phyloP scores from a whole-genome alignment of 2,888 invertebrate genomes.

The Erpobdella octoculata region DNA sequence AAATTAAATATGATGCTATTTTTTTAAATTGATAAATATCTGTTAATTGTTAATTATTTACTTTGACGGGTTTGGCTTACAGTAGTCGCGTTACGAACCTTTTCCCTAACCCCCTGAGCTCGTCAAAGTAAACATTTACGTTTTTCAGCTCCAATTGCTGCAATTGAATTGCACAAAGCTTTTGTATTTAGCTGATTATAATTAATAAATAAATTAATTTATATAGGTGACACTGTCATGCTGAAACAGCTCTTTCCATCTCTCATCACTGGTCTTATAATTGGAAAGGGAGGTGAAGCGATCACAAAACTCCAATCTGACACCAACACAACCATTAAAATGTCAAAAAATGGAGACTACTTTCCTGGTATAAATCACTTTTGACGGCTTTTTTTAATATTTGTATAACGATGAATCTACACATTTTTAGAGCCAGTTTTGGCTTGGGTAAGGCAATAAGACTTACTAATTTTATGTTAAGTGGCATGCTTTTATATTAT shows the following conservation, averaged over 20 bases:
- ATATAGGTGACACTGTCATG: constrained; percentile 57
- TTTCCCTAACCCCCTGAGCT: not conserved
- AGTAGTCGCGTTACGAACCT: too few species aligned
- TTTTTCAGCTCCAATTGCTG: not conserved
- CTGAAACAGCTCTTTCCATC: constrained; percentile 91
- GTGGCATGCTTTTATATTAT: too few species aligned
- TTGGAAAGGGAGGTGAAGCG: constrained; percentile 97
- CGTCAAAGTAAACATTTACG: too few species aligned
- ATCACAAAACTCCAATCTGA: constrained; percentile 96
- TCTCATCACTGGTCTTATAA: constrained; percentile 89
- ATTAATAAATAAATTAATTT: not conserved
- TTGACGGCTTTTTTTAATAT: too few species aligned
- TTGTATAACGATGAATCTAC: too few species aligned
- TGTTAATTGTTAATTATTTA: too few species aligned
- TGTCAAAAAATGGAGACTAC: constrained; percentile 97
- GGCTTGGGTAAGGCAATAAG: too few species aligned
- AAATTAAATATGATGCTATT: too few species aligned
- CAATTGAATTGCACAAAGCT: not conserved
- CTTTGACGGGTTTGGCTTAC: too few species aligned
- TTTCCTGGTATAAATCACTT: constrained; percentile 73
- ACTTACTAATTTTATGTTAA: too few species aligned
- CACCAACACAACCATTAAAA: constrained; percentile 91
- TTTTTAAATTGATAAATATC: too few species aligned
- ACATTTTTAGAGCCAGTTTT: too few species aligned
- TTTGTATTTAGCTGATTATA: not conserved